Evolutionary conservation across 2,888 invertebrate species (phyloP).

Genomic region (Agonopterix arenella): DNA sequence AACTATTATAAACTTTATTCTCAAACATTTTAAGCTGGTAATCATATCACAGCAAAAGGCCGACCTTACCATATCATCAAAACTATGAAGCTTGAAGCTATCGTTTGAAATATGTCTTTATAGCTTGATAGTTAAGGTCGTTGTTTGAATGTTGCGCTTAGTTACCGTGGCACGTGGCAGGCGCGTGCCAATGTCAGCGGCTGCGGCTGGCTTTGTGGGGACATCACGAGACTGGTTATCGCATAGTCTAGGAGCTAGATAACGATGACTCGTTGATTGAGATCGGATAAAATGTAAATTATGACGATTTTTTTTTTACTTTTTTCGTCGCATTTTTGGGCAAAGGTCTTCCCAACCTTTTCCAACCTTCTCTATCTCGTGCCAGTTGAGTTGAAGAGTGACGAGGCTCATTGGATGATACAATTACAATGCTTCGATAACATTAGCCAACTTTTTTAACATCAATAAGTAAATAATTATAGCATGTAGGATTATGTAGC

Average conservation of each 20-base stretch:
- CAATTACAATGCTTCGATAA: too few species aligned
- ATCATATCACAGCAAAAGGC: not conserved
- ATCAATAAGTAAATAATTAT: too few species aligned
- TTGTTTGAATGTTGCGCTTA: slow-evolving; percentile 6
- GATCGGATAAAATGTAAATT: too few species aligned
- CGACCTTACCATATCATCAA: not conserved
- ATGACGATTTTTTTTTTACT: too few species aligned
- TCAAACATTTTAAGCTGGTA: not conserved
- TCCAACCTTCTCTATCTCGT: too few species aligned
- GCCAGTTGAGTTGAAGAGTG: too few species aligned
- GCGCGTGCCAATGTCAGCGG: slow-evolving; percentile 22
- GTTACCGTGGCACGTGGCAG: slow-evolving; percentile 12
- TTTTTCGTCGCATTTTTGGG: too few species aligned
- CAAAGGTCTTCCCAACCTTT: too few species aligned
- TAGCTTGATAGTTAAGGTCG: not conserved
- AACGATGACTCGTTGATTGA: not conserved
- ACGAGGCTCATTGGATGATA: too few species aligned
- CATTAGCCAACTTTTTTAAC: too few species aligned
- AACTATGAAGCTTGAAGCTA: not conserved
- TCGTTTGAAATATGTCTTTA: not conserved
- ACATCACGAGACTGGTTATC: not conserved
- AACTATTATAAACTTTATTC: not conserved
- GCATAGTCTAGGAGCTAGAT: not conserved
- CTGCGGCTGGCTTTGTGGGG: not conserved
- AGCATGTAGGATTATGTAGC: too few species aligned